Base-by-base conservation (phyloP, 1,140 invertebrate species). In the Neodiprion pinetum region DNA sequence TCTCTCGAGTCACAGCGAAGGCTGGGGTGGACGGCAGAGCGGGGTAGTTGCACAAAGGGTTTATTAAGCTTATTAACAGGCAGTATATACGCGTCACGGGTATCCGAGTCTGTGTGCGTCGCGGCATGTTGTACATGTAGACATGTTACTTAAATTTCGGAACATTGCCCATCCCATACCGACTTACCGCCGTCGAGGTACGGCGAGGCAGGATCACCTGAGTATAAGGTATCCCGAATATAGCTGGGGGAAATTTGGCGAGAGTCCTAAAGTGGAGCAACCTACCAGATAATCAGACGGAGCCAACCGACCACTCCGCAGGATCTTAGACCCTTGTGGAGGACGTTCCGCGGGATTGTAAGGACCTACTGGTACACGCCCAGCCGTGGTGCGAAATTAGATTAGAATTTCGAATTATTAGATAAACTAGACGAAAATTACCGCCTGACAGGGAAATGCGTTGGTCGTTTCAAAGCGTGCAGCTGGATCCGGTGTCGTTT, bases 51-150 rank as follows among this genome's bases (percentile, higher is more conserved):
- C 76, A 72, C 67, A 70, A 76, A 71, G 79, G 82, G 81, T 83
- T 83, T 84, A 83, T 84, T 82, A 84, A 84, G 83, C 83, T 82
- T 82, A 84, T 84, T 84, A 84, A 81, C 11, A 14, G 53, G 28
- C 28, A 61, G 53, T 61, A 61, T 61, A 17, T 61, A 17, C 9
- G 53, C n/a, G 9, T 61, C 53, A 17, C n/a, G 53, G 9, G 53
- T 61, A 17, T 12, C 9, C 9, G 5, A 61, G 53, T 9, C 53
- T 61, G 28, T 40, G 28, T 40, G 28, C 5, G 5, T 40, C 28
- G 28, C 5, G 28, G 28, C 28, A 40, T 2, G 28, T 40, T 40
- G 5, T 40, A 40, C 28, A 5, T 40, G 28, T 0, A 40, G 28
- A 40, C 28, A 40, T 40, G 28, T 40, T 40, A 40, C 28, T 40